Evolutionary conservation across 2,797 vertebrate genomes (phyloP).

Genomic region (Enteromius afrohamiltoni): DNA sequence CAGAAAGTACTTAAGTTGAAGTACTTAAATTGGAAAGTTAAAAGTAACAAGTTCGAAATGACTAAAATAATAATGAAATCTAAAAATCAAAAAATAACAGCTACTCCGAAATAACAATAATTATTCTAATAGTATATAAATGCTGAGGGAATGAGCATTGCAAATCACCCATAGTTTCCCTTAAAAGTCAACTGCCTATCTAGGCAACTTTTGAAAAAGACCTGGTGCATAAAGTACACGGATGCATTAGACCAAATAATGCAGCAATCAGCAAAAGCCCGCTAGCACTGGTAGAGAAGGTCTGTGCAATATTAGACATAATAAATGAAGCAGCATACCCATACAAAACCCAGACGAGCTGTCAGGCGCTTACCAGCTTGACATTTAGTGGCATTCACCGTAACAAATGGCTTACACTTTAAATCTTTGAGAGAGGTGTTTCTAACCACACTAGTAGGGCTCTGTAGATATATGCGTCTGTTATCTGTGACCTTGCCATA

Average conservation of each 20-base stretch:
- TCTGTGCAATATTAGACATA: slow-evolving; percentile 19
- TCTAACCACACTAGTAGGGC: slow-evolving; percentile 4
- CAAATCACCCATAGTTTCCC: neutral
- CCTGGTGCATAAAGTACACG: slow-evolving; percentile 23
- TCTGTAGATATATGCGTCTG: neutral
- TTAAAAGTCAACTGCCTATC: slow-evolving; percentile 7
- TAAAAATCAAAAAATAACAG: neutral
- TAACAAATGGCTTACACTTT: slow-evolving; percentile 17
- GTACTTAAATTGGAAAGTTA: too few relatives aligned
- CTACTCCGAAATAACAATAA: neutral
- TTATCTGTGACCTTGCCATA: slow-evolving; percentile 27
- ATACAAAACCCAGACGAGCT: slow-evolving; percentile 23
- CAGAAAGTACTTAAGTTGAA: neutral
- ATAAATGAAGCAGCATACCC: slow-evolving; percentile 22
- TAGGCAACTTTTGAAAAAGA: neutral
- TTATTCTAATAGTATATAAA: neutral
- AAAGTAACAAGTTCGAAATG: too few relatives aligned
- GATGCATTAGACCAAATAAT: slow-evolving; percentile 31
- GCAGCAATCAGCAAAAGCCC: slow-evolving; percentile 19
- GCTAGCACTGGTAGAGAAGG: neutral
- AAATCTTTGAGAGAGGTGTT: neutral
- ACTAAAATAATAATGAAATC: neutral
- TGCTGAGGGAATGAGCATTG: neutral
- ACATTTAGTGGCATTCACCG: slow-evolving; percentile 16
- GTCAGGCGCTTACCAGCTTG: slow-evolving; percentile 23